Percentiles rank a stretch among this genome's conserved stretches.
These are phyloP conservation scores for Hypocryptadius cinnamomeus DNA, from an alignment of 2,113 vertebrate species.

Conservation along the genomic window DNA sequence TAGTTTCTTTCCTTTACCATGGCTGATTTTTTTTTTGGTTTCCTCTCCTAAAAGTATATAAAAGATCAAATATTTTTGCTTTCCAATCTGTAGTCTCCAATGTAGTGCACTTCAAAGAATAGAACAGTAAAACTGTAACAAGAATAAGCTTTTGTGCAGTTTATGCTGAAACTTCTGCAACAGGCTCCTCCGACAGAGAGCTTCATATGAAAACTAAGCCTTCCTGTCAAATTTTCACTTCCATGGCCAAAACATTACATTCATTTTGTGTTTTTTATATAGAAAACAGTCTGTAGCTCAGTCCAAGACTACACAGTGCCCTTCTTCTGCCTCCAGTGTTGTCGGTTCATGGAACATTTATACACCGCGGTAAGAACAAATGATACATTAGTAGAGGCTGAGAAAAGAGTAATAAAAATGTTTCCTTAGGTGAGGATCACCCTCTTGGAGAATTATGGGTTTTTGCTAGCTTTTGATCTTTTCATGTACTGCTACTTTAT, in stretches of 20 bases:
- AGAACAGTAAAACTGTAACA: neutral
- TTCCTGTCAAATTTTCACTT: neutral
- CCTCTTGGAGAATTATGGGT: neutral
- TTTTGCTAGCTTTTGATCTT: conserved; percentile 43
- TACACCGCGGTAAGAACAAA: neutral
- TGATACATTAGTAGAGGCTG: neutral
- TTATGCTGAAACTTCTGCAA: neutral
- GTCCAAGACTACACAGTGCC: neutral
- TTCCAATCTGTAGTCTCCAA: neutral
- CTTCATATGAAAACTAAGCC: neutral
- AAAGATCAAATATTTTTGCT: neutral
- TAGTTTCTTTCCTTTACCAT: neutral
- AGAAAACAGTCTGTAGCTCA: neutral
- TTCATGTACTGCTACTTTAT: neutral
- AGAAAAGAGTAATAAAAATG: conserved; percentile 27
- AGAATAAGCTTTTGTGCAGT: neutral
- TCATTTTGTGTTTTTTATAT: neutral
- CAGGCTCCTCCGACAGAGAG: neutral
- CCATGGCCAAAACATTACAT: neutral
- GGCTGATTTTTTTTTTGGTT: neutral
- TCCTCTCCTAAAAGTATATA: neutral
- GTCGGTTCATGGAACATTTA: neutral
- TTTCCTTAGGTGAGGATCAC: conserved; percentile 15
- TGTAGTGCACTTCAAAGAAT: neutral
- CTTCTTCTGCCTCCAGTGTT: neutral